Evolutionary conservation across 92 coral and sea anemone species (phyloP).

Genomic region (Zoanthus sansibaricus): DNA sequence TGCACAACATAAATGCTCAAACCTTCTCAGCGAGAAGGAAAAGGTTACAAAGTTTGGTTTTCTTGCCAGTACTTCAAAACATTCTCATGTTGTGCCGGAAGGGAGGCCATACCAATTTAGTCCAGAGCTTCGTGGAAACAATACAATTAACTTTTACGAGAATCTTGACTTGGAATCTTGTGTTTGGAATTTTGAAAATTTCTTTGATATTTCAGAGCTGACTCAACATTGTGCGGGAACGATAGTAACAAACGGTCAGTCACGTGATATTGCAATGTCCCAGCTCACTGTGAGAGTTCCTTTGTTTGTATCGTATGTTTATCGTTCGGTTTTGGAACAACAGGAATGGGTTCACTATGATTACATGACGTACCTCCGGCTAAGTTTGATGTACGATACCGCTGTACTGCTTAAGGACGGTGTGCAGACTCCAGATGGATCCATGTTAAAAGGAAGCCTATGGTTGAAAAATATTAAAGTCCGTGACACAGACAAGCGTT

Average conservation of each 20-base stretch:
- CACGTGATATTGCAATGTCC: constrained; percentile 83
- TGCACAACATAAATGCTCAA: constrained; percentile 94
- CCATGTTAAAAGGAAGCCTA: constrained; percentile 79
- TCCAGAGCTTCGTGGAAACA: constrained; percentile 79
- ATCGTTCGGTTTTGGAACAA: constrained; percentile 74
- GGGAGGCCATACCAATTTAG: constrained; percentile 94
- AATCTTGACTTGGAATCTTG: constrained; percentile 95
- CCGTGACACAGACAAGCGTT: constrained; percentile 80
- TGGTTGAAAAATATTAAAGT: constrained; percentile 88
- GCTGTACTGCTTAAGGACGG: constrained; percentile 95
- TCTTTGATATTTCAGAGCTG: constrained; percentile 89
- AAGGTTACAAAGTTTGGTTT: constrained; percentile 83
- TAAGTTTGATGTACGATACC: constrained; percentile 92
- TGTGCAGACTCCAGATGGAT: constrained; percentile 95
- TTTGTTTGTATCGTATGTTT: constrained; percentile 84
- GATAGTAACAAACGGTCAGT: constrained; percentile 76
- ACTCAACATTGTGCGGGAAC: constrained; percentile 86
- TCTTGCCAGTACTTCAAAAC: constrained; percentile 65
- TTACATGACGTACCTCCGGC: constrained; percentile 87
- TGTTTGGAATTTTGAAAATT: constrained; percentile 93
- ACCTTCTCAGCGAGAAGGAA: constrained; percentile 76
- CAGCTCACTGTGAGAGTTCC: constrained; percentile 96
- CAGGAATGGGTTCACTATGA: constrained; percentile 96
- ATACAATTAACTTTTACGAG: constrained; percentile 84
- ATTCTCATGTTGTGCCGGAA: constrained; percentile 59